Conservation (phyloP, 2,113 vertebrate genomes). For the Callorhinus ursinus region DNA sequence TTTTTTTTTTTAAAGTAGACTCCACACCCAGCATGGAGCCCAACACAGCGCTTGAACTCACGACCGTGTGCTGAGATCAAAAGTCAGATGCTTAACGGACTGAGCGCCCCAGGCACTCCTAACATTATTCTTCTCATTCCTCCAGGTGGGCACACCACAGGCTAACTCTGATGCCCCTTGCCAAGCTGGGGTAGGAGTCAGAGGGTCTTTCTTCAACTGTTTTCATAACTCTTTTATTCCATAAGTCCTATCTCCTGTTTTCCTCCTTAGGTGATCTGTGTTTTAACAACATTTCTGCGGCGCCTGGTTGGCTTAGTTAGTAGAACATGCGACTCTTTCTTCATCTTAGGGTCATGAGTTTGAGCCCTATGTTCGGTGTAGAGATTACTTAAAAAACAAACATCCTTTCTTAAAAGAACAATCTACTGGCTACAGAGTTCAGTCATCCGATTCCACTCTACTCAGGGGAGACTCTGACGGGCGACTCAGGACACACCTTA, state of each 20-base stretch:
- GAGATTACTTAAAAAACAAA: not conserved
- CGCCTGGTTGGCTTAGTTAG: not conserved
- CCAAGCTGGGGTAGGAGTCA: not conserved
- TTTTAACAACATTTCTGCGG: not conserved
- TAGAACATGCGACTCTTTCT: not conserved
- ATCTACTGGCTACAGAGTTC: not conserved
- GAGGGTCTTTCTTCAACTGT: not conserved
- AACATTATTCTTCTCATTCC: not conserved
- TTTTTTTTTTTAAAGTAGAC: not conserved
- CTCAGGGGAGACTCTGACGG: not conserved
- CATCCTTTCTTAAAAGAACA: not conserved
- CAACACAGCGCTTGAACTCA: not conserved
- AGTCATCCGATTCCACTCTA: not conserved
- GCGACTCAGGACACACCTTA: not conserved
- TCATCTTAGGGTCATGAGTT: not conserved
- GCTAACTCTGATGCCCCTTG: too few relatives aligned
- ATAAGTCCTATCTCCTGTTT: not conserved
- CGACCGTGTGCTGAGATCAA: not conserved
- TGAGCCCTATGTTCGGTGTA: not conserved
- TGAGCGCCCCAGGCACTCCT: not conserved
- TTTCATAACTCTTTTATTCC: not conserved
- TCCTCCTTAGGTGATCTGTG: not conserved
- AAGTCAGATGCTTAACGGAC: not conserved
- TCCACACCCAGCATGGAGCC: not conserved
- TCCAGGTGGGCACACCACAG: not conserved